Percentiles rank a stretch among this genome's conserved stretches.
Conservation (phyloP, 2,797 vertebrate genomes). For the Falco concolor region DNA sequence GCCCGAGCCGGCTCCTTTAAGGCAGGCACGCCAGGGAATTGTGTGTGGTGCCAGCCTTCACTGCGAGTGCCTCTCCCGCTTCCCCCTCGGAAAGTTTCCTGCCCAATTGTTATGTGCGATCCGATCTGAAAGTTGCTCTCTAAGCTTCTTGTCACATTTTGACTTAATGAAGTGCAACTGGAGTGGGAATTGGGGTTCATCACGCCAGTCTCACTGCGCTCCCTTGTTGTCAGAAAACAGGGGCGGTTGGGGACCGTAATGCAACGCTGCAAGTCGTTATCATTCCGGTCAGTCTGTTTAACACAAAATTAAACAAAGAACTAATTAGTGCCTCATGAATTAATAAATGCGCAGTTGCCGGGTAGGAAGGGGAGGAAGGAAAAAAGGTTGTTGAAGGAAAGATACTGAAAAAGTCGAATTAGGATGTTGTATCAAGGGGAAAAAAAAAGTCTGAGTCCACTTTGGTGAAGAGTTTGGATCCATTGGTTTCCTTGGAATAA, state of each 20-base stretch:
- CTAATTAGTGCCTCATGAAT: constrained; percentile 99
- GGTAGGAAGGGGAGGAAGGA: constrained; percentile 84
- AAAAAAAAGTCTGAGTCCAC: constrained; percentile 43
- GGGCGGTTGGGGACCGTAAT: constrained; percentile 96
- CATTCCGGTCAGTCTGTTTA: constrained; percentile 99
- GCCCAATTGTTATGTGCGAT: constrained; percentile 98
- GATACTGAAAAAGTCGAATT: constrained; percentile 98
- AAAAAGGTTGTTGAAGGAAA: constrained; percentile 95
- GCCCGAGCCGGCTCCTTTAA: constrained; percentile 63
- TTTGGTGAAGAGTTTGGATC: constrained; percentile 49
- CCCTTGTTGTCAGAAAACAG: constrained; percentile 99
- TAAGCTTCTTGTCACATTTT: constrained; percentile 99
- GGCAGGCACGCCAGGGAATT: constrained; percentile 8
- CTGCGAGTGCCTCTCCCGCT: constrained; percentile 47
- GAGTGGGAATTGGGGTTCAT: constrained; percentile 99
- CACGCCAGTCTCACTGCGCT: constrained; percentile 95
- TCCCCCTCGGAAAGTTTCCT: constrained; percentile 89
- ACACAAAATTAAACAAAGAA: constrained; percentile 99
- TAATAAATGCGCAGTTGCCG: constrained; percentile 99
- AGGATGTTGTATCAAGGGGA: constrained; percentile 81
- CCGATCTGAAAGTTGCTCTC: constrained; percentile 99
- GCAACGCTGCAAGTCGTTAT: constrained; percentile 98
- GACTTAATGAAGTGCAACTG: constrained; percentile 99
- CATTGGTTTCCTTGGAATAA: not conserved
- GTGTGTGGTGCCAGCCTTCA: constrained; percentile 23